Evolutionary conservation across 2,888 invertebrate genomes (phyloP), one percentile per base, ranked within the genome.

Genomic region (Lampropteryx suffumata): DNA sequence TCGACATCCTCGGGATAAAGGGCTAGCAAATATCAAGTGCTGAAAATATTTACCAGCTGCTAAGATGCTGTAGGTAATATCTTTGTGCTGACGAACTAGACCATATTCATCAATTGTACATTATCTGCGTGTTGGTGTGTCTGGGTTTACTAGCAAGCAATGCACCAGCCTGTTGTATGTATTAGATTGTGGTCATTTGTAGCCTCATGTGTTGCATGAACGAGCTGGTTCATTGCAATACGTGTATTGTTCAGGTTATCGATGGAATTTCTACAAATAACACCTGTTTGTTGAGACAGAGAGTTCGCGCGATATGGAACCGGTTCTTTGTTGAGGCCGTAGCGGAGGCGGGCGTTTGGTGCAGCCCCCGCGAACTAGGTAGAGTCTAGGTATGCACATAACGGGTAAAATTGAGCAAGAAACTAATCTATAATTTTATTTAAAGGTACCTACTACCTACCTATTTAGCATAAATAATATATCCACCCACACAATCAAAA

Each of bases 241-340:
- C 57, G 64, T 17, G 4, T 3, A 2, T 17, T 66, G 65, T 73
- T 69, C 61, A 66, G n/a, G 69, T 73, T 75, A 73, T 78, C 64
- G 69, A 53, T 64, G 74, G 77, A 78, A 83, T 84, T 82, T 79
- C 73, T 76, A 78, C 76, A 77, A 82, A 81, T 70, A 77, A 76
- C 86, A 85, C 82, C 82, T 84, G 87, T 82, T 72, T 67, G 76
- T 84, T 84, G 80, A 84, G 77, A 82, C 78, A 81, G 76, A 69
- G 65, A 71, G 74, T 72, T 70, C 65, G 71, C 67, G 75, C 74
- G 78, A 79, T 77, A 76, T 62, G 62, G 69, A 84, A 87, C 87
- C 83, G 86, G 87, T 87, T 79, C 60, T 55, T 55, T 51, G 57
- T 33, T 28, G 61, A 45, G 57, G 61, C 51, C 48, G 51, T 32